Base-by-base conservation (phyloP, 2,113 vertebrate genomes). In the Circaetus gallicus region DNA sequence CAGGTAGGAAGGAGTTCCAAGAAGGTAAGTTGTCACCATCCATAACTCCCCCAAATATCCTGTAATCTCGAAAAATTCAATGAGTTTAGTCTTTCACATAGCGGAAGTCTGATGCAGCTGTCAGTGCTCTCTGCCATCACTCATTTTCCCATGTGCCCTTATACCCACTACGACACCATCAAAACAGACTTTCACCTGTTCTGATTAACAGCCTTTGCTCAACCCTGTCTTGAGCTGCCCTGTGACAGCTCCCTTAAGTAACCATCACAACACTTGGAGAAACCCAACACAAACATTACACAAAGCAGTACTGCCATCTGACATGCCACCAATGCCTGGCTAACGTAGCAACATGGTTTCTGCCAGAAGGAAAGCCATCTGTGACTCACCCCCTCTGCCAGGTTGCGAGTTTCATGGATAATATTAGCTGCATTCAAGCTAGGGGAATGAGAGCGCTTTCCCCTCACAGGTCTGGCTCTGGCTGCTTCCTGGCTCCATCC, bases 331-430 rank as follows among this genome's bases (percentile, higher is more conserved):
- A 83, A 8, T 32, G 58, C 43, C 86, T 73, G 69, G 72, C 58
- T 86, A 29, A 28, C 0, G 1, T 19, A 43, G 53, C 32, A 47
- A 42, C 0, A 6, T 1, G 25, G 86, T 17, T 43, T 79, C 32
- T 69, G 38, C 67, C 79, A 86, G 74, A 22, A 79, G 66, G 45
- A 65, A 42, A 86, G 24, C 86, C 86, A 83, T 91, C 89, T 96
- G 91, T 73, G 80, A 11, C 79, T 91, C 56, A 71, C 7, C 12
- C 20, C 16, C 67, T 72, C 16, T 86, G 89, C 83, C 95, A 96
- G 66, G 13, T 5, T 56, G 15, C 1, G 3, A 45, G 26, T 56
- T 50, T 7, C 53, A 21, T 55, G 49, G 65, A 3, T 19, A 15
- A 49, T 3, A 17, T 8, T 22, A 71, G 61, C 79, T 53, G 25